Evolutionary conservation across 2,797 vertebrate genomes (phyloP), one percentile per base, ranked within the genome.

Genomic region (Benthosema pterotum): DNA sequence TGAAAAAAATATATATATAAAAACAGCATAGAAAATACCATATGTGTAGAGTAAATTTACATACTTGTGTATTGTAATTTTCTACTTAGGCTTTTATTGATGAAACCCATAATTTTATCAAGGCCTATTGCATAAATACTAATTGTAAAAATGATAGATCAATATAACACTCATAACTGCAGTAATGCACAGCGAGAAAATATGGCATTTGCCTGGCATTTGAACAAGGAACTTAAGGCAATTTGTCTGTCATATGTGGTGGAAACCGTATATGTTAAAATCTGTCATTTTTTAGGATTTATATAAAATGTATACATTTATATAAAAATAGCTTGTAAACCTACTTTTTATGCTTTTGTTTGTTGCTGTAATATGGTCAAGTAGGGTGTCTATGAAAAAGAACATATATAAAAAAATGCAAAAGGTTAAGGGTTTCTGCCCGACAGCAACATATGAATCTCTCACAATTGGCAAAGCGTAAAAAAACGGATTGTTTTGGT

Each of bases 391-490:
- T n/a, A n/a, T n/a, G n/a, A n/a, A n/a, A n/a, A n/a, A n/a, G n/a
- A n/a, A n/a, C n/a, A n/a, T n/a, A n/a, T n/a, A n/a, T n/a, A 38
- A 38, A 38, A 38, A 11, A 38, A 38, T 1, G 3, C 8, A 38
- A 11, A 32, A 32, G 5, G 6, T 38, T 6, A 8, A 11, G 32
- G 32, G 32, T 38, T 38, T 38, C 32, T 38, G 32, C 32, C 32
- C 9, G 32, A 38, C 32, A 11, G 32, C 18, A 65, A 46, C 3
- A 46, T 61, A 25, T 25, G 6, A 51, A 52, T 42, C 59, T 13
- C 45, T 64, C 19, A 6, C 52, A 47, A 77, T 16, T 58, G 42
- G 2, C 65, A 65, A 65, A 62, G 59, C 7, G 32, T 53, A 50
- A 64, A 75, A 25, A 3, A 11, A 38, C 11, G 32, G n/a, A 32